Conservation (phyloP, 1,140 invertebrate genomes). For the Drosophila teissieri region DNA sequence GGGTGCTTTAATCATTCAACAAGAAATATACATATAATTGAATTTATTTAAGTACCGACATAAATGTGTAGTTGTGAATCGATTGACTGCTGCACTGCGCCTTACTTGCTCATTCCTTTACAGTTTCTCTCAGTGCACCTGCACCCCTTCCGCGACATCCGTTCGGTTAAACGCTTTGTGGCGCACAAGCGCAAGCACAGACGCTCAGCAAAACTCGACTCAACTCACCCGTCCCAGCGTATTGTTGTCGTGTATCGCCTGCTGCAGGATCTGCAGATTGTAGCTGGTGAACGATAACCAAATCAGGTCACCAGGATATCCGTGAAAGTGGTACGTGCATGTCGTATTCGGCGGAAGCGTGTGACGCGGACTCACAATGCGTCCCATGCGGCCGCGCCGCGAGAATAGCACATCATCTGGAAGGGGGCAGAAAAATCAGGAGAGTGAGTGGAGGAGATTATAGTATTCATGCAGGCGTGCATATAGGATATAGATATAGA, state of each 20-base stretch:
- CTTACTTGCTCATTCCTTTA: not conserved
- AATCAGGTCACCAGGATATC: slow-evolving; percentile 90
- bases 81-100: too few species aligned
- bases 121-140: slow-evolving; percentile 9
- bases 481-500: slow-evolving; percentile 20
- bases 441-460: slow-evolving; percentile 56
- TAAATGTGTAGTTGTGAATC: too few species aligned
- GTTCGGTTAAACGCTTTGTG: slow-evolving; percentile 30
- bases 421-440: slow-evolving; percentile 25
- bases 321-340: slow-evolving; percentile 93
- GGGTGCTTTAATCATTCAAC: too few species aligned
- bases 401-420: slow-evolving; percentile 85
- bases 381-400: slow-evolving; percentile 87
- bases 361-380: slow-evolving; percentile 91
- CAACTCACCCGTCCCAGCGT: slow-evolving; percentile 82
- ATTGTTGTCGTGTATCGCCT: slow-evolving; percentile 85
- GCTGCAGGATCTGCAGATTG: slow-evolving; percentile 89
- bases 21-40: too few species aligned
- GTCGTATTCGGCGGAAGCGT: slow-evolving; percentile 93
- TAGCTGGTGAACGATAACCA: slow-evolving; percentile 95
- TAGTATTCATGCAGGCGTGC: slow-evolving; percentile 28
- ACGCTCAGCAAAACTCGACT: slow-evolving; percentile 9
- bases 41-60: too few species aligned
- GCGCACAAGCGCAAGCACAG: slow-evolving; percentile 18
- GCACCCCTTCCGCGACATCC: not conserved